phyloP scores from a whole-genome alignment of 2,113 vertebrate species.

The Clarias macrocephalus region DNA sequence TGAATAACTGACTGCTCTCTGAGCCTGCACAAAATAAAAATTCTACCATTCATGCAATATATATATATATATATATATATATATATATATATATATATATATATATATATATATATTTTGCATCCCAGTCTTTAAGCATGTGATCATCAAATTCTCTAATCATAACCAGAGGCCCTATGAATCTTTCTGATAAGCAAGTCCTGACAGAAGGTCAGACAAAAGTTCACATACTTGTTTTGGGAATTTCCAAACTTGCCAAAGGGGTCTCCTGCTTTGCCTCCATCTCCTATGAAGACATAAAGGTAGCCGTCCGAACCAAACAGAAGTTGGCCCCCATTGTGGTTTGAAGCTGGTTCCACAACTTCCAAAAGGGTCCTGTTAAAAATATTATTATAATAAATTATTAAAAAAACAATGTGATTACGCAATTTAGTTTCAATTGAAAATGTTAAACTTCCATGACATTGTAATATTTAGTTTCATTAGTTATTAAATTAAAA shows the following conservation, averaged over 20 bases:
- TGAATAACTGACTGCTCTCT: neutral
- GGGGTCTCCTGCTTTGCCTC: slow-evolving; percentile 77
- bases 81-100: neutral
- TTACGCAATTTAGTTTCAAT: neutral
- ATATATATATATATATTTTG: neutral
- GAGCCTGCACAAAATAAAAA: neutral
- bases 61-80: too few species aligned
- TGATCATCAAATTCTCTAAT: neutral
- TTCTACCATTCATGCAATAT: neutral
- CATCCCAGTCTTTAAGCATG: neutral
- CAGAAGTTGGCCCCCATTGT: slow-evolving; percentile 81
- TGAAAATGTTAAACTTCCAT: neutral
- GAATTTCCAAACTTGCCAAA: slow-evolving; percentile 82
- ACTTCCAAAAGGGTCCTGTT: slow-evolving; percentile 76
- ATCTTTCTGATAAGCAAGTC: neutral
- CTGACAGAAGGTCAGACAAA: neutral
- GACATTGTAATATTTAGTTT: neutral
- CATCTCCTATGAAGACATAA: slow-evolving; percentile 82
- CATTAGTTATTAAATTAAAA: neutral
- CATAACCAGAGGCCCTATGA: neutral
- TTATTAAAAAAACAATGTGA: neutral
- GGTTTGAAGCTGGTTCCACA: slow-evolving; percentile 79
- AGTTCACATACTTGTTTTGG: slow-evolving; percentile 76
- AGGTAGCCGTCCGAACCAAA: slow-evolving; percentile 78
- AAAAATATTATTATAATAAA: neutral